A percentile compares a stretch with the other conserved stretches of the same genome.
These are phyloP conservation scores for Oncorhynchus mykiss DNA, from an alignment of 2,113 vertebrate genomes.

Conservation along the genomic window DNA sequence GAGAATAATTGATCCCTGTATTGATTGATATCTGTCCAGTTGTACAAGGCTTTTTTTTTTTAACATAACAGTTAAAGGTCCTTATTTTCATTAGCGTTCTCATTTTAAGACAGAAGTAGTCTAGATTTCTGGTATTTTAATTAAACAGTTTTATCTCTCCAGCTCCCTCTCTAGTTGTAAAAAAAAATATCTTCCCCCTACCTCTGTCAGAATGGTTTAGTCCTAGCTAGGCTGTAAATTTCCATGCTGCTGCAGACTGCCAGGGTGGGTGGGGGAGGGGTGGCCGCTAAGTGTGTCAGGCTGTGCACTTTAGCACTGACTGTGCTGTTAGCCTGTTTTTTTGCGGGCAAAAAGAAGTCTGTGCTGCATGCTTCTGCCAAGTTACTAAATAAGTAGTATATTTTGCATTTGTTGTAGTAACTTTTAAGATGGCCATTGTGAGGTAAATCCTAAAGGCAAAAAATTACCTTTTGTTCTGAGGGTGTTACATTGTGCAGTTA, in stretches of 20 bases:
- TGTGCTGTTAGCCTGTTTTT: slow-evolving; percentile 50
- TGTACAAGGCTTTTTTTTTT: not conserved
- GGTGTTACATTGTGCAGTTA: not conserved
- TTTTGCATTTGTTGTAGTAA: not conserved
- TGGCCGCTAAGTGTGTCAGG: slow-evolving; percentile 36
- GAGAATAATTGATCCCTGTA: not conserved
- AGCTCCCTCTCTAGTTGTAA: slow-evolving; percentile 14
- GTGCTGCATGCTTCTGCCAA: not conserved
- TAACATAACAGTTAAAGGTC: not conserved
- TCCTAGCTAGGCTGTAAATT: slow-evolving; percentile 40
- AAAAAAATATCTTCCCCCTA: slow-evolving; percentile 1
- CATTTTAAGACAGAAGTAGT: not conserved
- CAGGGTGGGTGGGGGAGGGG: slow-evolving; percentile 5
- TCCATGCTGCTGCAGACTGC: slow-evolving; percentile 40
- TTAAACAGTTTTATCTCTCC: not conserved
- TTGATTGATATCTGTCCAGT: not conserved
- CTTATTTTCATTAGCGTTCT: not conserved
- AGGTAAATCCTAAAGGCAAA: not conserved
- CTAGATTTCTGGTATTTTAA: not conserved
- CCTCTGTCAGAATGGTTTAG: slow-evolving; percentile 60
- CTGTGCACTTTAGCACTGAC: slow-evolving; percentile 39
- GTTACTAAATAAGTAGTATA: not conserved
- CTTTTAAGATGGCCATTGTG: not conserved
- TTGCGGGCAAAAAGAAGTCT: slow-evolving; percentile 10
- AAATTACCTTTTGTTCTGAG: not conserved